Percentiles rank a stretch among this genome's conserved stretches.
Conservation (phyloP, 2,113 vertebrate species). For the Phoxinus phoxinus region DNA sequence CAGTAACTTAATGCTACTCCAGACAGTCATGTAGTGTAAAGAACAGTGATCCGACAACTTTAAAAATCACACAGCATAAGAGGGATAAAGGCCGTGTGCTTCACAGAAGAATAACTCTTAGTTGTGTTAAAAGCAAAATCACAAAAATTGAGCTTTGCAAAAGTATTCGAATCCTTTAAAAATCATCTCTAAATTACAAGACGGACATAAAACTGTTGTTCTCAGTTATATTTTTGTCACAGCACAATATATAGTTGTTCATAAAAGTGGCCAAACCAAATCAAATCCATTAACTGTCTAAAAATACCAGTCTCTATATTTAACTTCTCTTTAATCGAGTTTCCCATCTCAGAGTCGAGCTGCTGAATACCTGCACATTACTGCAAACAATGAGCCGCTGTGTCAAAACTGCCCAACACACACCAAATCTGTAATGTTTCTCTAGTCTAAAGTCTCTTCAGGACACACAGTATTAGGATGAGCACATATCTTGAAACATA, state of each 20-base stretch:
- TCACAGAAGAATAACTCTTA: background rate
- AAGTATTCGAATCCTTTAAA: background rate
- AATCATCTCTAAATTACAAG: background rate
- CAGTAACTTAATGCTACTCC: no score
- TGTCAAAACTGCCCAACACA: background rate
- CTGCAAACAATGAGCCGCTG: constrained; percentile 1
- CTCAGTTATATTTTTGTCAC: background rate
- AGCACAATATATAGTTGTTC: background rate
- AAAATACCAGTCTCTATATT: constrained; percentile 19
- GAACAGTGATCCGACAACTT: no score
- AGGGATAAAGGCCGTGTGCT: background rate
- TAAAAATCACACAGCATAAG: no score
- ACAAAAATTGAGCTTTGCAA: background rate
- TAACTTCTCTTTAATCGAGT: constrained; percentile 18
- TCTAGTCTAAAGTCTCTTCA: background rate
- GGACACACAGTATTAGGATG: background rate
- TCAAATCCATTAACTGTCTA: background rate
- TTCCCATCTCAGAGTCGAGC: background rate
- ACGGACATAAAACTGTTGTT: background rate
- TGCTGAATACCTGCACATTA: constrained; percentile 4
- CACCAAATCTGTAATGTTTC: background rate
- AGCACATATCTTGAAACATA: background rate
- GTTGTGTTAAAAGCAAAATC: background rate
- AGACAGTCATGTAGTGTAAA: no score
- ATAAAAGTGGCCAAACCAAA: background rate